Conservation (phyloP, 2,888 invertebrate species). For the Eledone cirrhosa region DNA sequence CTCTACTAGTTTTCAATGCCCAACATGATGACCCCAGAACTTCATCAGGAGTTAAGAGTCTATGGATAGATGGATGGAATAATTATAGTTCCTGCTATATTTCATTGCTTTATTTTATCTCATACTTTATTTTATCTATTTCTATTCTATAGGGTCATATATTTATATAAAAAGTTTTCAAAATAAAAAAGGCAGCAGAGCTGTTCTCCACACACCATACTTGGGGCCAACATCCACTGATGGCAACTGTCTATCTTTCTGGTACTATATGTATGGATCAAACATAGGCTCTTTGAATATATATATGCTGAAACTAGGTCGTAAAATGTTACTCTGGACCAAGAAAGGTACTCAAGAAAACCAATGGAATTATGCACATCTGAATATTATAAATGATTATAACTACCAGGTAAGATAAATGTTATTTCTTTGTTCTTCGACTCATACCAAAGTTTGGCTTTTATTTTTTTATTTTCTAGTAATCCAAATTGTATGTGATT, state of each 20-base stretch:
- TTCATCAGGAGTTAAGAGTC: too few relatives aligned
- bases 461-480: background rate
- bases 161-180: slow-evolving; percentile 84
- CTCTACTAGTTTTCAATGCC: too few relatives aligned
- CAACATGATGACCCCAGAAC: too few relatives aligned
- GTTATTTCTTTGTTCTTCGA: background rate
- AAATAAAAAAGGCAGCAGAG: slow-evolving; percentile 73
- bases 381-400: slow-evolving; percentile 46
- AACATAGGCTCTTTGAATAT: slow-evolving; percentile 51
- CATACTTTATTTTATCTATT: background rate
- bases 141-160: slow-evolving; percentile 68
- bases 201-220: slow-evolving; percentile 63
- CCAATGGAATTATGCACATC: slow-evolving; percentile 51
- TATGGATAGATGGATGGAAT: too few relatives aligned
- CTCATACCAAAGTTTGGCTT: too few relatives aligned
- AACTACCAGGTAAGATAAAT: slow-evolving; percentile 46
- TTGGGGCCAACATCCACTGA: slow-evolving; percentile 40
- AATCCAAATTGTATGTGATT: background rate
- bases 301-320: slow-evolving; percentile 38
- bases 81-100: background rate
- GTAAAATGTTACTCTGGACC: slow-evolving; percentile 42
- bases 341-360: slow-evolving; percentile 53
- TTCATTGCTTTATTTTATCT: background rate
- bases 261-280: slow-evolving; percentile 62
- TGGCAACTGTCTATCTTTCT: slow-evolving; percentile 56